phyloP scores from a whole-genome alignment of 1,140 invertebrate genomes.

The Habropoda laboriosa region DNA sequence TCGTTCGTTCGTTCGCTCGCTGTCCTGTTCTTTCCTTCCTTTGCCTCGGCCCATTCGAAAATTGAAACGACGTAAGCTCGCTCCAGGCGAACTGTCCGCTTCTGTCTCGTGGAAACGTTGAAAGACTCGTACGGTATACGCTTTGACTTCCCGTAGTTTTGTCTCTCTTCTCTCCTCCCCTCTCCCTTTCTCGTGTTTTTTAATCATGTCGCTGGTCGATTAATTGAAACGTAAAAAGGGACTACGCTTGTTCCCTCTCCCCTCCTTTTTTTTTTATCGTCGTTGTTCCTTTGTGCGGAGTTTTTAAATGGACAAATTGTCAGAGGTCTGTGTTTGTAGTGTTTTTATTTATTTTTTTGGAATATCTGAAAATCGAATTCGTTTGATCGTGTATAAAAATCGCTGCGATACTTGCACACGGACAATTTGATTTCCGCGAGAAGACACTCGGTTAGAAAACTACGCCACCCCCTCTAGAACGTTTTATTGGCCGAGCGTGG shows the following conservation, averaged over 20 bases:
- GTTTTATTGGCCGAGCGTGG: not conserved
- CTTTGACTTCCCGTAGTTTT: not conserved
- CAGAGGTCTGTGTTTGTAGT: too few species aligned
- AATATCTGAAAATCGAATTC: not conserved
- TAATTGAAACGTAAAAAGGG: not conserved
- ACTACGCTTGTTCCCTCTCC: too few species aligned
- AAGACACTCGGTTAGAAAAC: not conserved
- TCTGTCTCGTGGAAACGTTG: conserved; percentile 21
- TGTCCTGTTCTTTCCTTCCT: not conserved
- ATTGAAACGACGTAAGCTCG: conserved; percentile 57
- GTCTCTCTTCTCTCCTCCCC: not conserved
- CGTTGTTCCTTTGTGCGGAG: not conserved
- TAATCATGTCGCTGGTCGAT: not conserved
- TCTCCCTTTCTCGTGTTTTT: not conserved
- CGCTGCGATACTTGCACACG: not conserved
- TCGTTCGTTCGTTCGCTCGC: not conserved
- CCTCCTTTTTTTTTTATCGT: too few species aligned
- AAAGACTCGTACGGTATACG: conserved; percentile 1
- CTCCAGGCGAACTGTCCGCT: not conserved
- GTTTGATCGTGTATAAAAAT: not conserved
- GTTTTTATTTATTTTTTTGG: too few species aligned
- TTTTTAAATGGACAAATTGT: too few species aligned
- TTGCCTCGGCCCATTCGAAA: conserved; percentile 32
- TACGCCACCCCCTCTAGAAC: not conserved
- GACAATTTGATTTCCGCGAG: conserved; percentile 21